Evolutionary conservation across 2,113 vertebrate genomes (phyloP).

Genomic region (Periophthalmus modestus): DNA sequence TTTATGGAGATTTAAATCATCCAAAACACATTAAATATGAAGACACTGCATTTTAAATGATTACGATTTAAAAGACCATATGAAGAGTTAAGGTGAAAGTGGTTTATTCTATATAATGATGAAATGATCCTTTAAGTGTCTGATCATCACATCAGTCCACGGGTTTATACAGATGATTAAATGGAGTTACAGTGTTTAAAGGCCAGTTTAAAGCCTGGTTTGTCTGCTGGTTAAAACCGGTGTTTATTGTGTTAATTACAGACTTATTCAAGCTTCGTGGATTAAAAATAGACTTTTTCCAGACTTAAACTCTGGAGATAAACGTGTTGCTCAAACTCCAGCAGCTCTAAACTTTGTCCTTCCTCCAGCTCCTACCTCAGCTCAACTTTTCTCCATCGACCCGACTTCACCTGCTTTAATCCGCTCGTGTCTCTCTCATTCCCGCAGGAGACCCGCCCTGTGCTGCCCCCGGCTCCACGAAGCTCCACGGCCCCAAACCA

Average conservation of each 20-base stretch:
- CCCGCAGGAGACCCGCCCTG: slow-evolving; percentile 32
- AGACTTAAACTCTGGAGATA: not conserved
- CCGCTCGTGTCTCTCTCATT: slow-evolving; percentile 52
- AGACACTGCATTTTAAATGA: too few species aligned
- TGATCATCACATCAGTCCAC: not conserved
- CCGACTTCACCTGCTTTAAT: slow-evolving; percentile 52
- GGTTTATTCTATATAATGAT: too few species aligned
- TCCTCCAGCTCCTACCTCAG: slow-evolving; percentile 71
- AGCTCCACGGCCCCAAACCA: slow-evolving; percentile 6
- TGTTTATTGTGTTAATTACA: not conserved
- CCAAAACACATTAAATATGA: too few species aligned
- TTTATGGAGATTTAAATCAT: too few species aligned
- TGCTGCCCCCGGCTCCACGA: slow-evolving; percentile 42
- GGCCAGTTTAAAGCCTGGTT: not conserved
- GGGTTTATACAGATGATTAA: too few species aligned
- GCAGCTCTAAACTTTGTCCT: slow-evolving; percentile 38
- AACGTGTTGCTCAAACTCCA: slow-evolving; percentile 3
- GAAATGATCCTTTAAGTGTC: too few species aligned
- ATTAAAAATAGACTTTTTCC: not conserved
- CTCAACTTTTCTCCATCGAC: slow-evolving; percentile 76
- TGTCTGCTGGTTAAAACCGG: not conserved
- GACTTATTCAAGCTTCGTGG: not conserved
- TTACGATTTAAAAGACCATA: too few species aligned
- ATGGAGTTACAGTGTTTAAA: not conserved
- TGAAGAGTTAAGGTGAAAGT: too few species aligned